Evolutionary conservation across 2,113 vertebrate genomes (phyloP).

Genomic region (Arothron firmamentum): DNA sequence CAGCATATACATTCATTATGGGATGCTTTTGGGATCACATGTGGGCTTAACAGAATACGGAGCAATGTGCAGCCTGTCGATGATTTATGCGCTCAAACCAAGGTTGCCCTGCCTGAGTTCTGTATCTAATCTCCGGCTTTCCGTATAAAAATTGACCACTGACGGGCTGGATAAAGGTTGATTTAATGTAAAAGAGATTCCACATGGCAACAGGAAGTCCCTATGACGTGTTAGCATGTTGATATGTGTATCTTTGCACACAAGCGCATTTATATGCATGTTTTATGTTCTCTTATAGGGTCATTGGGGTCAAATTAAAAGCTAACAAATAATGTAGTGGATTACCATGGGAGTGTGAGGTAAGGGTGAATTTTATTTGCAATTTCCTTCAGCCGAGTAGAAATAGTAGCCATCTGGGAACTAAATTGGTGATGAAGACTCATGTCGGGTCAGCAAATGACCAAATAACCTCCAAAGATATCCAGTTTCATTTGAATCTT

Average conservation of each 20-base stretch:
- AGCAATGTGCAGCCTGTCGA: constrained; percentile 3
- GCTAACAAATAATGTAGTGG: background rate
- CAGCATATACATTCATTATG: constrained; percentile 40
- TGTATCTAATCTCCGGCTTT: constrained; percentile 9
- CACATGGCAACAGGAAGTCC: constrained; percentile 9
- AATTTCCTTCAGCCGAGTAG: background rate
- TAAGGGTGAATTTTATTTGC: background rate
- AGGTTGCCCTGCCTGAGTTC: constrained; percentile 35
- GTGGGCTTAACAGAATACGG: constrained; percentile 23
- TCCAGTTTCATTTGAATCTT: no score
- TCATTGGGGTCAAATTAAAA: background rate
- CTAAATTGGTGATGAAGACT: background rate
- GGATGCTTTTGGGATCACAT: constrained; percentile 28
- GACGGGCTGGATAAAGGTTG: constrained; percentile 25
- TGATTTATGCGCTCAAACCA: constrained; percentile 47
- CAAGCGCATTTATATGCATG: background rate
- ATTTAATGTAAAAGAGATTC: constrained; percentile 33
- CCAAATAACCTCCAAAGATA: no score
- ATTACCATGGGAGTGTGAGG: background rate
- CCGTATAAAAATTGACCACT: constrained; percentile 29
- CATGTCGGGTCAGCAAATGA: no score
- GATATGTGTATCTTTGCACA: background rate
- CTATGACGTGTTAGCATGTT: constrained; percentile 21
- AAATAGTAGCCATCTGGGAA: background rate
- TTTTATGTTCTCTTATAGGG: no score